phyloP scores from a whole-genome alignment of 1,140 invertebrate genomes.

The Acromyrmex charruanus region DNA sequence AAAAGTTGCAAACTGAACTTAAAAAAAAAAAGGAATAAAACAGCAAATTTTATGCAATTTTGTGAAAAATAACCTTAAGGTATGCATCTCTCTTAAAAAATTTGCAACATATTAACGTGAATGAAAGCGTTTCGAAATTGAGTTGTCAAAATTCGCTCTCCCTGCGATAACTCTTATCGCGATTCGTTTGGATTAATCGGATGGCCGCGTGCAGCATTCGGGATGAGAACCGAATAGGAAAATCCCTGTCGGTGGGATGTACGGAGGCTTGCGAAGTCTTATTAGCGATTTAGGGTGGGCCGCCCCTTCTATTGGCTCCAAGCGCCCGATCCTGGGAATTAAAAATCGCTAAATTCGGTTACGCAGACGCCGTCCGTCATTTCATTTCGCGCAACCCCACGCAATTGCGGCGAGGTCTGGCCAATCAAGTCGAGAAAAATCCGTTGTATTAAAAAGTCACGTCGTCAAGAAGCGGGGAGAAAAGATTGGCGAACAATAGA shows the following conservation, averaged over 20 bases:
- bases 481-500: conserved; percentile 2
- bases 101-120: not conserved
- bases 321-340: conserved; percentile 79
- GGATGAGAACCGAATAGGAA: conserved; percentile 81
- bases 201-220: conserved; percentile 49
- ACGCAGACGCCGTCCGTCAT: conserved; percentile 75
- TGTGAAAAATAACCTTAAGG: not conserved
- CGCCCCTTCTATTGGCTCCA: conserved; percentile 76
- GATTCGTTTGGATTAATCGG: conserved; percentile 59
- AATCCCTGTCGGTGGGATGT: conserved; percentile 82
- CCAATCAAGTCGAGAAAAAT: conserved; percentile 69
- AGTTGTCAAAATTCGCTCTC: conserved; percentile 20
- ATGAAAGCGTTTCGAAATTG: conserved; percentile 1
- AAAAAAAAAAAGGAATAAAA: not conserved
- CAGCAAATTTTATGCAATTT: not conserved
- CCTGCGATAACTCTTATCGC: conserved; percentile 43
- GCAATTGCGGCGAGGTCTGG: conserved; percentile 38
- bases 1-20: not conserved
- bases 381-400: conserved; percentile 66
- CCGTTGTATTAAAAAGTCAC: conserved; percentile 75
- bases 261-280: conserved; percentile 83
- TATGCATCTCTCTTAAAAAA: not conserved
- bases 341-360: conserved; percentile 85
- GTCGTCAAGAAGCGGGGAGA: conserved; percentile 12
- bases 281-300: conserved; percentile 83